phyloP scores from a whole-genome alignment of 2,113 vertebrate genomes.

The Silurus asotus region DNA sequence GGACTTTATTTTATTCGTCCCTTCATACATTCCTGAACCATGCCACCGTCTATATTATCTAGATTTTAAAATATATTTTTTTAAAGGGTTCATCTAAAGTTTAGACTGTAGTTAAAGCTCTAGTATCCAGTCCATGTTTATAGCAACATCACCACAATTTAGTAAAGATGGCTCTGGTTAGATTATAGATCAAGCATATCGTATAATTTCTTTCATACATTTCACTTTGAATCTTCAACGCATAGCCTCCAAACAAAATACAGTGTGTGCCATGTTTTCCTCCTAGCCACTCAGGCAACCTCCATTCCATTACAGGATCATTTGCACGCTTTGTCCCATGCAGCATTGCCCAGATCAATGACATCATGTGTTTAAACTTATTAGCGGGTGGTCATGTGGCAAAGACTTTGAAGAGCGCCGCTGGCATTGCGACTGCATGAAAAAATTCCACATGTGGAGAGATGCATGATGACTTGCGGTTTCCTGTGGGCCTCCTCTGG shows the following conservation, averaged over 20 bases:
- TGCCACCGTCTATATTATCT: background rate
- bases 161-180: background rate
- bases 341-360: slow-evolving; percentile 61
- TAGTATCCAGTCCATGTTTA: background rate
- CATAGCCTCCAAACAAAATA: background rate
- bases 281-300: slow-evolving; percentile 26
- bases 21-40: background rate
- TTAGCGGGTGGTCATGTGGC: slow-evolving; percentile 59
- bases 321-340: slow-evolving; percentile 36
- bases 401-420: slow-evolving; percentile 61
- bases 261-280: background rate
- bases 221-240: slow-evolving; percentile 16
- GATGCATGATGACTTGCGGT: slow-evolving; percentile 74
- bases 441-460: slow-evolving; percentile 74
- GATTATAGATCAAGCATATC: slow-evolving; percentile 6
- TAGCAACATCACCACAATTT: slow-evolving; percentile 1
- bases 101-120: background rate
- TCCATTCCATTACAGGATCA: slow-evolving; percentile 38
- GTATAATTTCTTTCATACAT: slow-evolving; percentile 17
- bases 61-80: background rate
- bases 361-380: slow-evolving; percentile 72
- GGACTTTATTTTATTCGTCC: background rate
- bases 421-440: slow-evolving; percentile 65
- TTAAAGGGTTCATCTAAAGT: background rate
- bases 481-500: slow-evolving; percentile 69